Conservation (phyloP, 2,888 invertebrate genomes). For the Caenorhabditis becei region DNA sequence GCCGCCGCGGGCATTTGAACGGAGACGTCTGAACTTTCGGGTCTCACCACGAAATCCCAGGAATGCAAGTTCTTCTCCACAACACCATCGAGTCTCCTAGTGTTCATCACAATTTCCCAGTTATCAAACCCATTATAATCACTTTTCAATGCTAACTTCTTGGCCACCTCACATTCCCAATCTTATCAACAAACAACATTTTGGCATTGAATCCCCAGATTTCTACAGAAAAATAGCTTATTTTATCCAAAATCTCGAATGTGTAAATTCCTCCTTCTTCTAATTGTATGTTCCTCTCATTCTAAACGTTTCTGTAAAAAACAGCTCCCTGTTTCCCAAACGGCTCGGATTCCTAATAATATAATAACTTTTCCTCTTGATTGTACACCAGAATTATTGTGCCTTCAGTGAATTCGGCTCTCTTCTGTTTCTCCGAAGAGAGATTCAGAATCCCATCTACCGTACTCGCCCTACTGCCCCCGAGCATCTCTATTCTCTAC, state of each 20-base stretch:
- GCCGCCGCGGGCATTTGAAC: neutral
- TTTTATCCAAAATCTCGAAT: too few relatives aligned
- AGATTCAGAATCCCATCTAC: too few relatives aligned
- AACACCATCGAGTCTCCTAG: neutral
- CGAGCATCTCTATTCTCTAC: slow-evolving; percentile 26
- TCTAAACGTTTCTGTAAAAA: too few relatives aligned
- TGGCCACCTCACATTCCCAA: slow-evolving; percentile 18
- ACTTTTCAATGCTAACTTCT: neutral
- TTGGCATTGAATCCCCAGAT: slow-evolving; percentile 28
- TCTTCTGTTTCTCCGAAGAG: slow-evolving; percentile 8
- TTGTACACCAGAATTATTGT: neutral
- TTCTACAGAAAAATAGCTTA: too few relatives aligned
- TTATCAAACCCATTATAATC: neutral
- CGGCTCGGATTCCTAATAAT: too few relatives aligned
- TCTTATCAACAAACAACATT: neutral
- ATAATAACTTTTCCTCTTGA: neutral
- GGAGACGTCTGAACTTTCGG: neutral
- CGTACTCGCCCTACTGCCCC: slow-evolving; percentile 23
- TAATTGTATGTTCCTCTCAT: too few relatives aligned
- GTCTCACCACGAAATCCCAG: too few relatives aligned
- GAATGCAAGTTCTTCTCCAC: too few relatives aligned
- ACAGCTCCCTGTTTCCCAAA: too few relatives aligned
- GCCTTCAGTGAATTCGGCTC: too few relatives aligned
- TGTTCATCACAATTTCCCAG: neutral
- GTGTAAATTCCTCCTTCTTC: too few relatives aligned